Conservation (phyloP, 2,888 invertebrate genomes). For the Spodoptera exigua region DNA sequence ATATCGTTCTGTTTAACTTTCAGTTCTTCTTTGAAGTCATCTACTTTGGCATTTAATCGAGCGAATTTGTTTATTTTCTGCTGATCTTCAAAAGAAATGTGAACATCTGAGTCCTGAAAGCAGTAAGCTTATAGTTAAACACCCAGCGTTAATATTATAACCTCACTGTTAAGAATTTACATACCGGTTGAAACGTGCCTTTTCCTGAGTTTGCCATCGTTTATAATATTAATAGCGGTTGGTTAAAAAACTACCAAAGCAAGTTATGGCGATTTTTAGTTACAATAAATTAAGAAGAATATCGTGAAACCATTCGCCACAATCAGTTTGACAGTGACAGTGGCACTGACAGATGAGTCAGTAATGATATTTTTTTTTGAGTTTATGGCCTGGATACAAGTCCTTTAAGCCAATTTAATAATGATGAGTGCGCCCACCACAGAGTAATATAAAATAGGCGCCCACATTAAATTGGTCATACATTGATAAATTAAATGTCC, state of each 20-base stretch:
- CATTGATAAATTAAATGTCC: no score
- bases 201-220: conserved; percentile 87
- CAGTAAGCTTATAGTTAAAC: conserved; percentile 10
- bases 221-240: neutral
- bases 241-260: no score
- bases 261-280: neutral
- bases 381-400: no score
- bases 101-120: conserved; percentile 95
- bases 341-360: no score
- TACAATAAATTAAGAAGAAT: neutral
- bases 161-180: conserved; percentile 49
- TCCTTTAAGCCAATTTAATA: no score
- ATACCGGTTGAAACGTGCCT: conserved; percentile 93
- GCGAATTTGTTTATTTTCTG: conserved; percentile 99
- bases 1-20: conserved; percentile 96
- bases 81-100: conserved; percentile 98
- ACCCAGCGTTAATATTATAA: conserved; percentile 28
- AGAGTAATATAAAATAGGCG: no score
- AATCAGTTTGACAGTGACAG: no score
- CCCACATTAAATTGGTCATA: no score
- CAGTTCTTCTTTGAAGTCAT: conserved; percentile 96
- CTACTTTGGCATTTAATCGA: conserved; percentile 96
- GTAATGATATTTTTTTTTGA: no score
- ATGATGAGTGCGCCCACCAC: no score
- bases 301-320: no score